phyloP scores from a whole-genome alignment of 1,140 invertebrate species.

The Drosophila hydei region DNA sequence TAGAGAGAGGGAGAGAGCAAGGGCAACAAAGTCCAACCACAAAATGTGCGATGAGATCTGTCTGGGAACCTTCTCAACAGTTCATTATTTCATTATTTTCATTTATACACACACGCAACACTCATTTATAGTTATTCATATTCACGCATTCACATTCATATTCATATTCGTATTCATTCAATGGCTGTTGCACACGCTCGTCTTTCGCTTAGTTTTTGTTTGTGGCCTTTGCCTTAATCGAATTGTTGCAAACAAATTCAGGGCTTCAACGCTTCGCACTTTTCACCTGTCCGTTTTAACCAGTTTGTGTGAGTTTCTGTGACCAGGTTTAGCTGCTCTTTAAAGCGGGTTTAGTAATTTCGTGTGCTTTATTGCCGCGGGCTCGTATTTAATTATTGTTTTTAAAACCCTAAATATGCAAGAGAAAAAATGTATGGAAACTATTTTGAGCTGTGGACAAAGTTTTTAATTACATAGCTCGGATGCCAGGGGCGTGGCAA shows the following conservation, averaged over 20 bases:
- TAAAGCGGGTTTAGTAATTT: slow-evolving; percentile 46
- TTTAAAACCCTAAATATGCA: slow-evolving; percentile 47
- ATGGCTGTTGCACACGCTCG: slow-evolving; percentile 16
- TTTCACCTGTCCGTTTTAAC: neutral
- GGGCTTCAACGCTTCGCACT: neutral
- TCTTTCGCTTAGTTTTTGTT: slow-evolving; percentile 1
- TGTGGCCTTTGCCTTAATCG: slow-evolving; percentile 6
- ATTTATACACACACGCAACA: slow-evolving; percentile 32
- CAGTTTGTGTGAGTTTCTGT: slow-evolving; percentile 1
- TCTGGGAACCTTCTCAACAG: slow-evolving; percentile 36
- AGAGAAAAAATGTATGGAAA: slow-evolving; percentile 7
- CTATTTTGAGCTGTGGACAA: slow-evolving; percentile 44
- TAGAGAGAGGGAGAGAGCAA: neutral
- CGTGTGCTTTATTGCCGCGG: slow-evolving; percentile 15
- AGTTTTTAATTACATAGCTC: slow-evolving; percentile 74
- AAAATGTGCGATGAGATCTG: slow-evolving; percentile 41
- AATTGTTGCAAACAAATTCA: slow-evolving; percentile 44
- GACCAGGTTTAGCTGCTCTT: slow-evolving; percentile 2
- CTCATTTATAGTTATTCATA: slow-evolving; percentile 25
- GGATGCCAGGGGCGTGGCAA: slow-evolving; percentile 23
- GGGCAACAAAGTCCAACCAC: neutral
- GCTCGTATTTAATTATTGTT: slow-evolving; percentile 58
- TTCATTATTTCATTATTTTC: slow-evolving; percentile 17
- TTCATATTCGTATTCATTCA: slow-evolving; percentile 24
- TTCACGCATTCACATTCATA: slow-evolving; percentile 13